Base-by-base conservation (phyloP, 2,888 invertebrate genomes). In the Hypolimnas misippus region DNA sequence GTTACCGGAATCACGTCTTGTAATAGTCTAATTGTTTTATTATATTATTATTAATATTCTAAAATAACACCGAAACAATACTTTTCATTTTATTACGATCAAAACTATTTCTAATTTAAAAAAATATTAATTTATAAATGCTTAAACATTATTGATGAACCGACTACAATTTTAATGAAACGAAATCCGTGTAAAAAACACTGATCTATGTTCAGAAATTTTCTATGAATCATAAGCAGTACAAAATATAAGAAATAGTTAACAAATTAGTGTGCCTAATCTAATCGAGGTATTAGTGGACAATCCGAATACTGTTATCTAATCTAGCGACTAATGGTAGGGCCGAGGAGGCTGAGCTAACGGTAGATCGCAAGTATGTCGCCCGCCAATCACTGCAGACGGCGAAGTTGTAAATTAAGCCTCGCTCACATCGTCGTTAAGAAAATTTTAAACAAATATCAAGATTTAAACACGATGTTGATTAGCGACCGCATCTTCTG, bases 351-450 rank as follows among this genome's bases (percentile, higher is more conserved):
- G 62, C 69, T 66, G 70, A 66, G 65, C 67, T 85, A 85, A 85
- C 86, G 85, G 86, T 76, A 82, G 77, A 71, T 75, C 74, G 79
- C 83, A 85, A 85, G 83, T 85, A 80, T 85, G 84, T 82, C 85
- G 79, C 71, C 79, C 81, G 82, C 84, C 86, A 85, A 83, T 86
- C 86, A 82, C 77, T 67, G 71, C 69, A 70, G 72, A 75, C 76
- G 74, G 72, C 73, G 73, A 67, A 73, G 72, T 72, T 71, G 71
- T 73, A 73, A 76, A 72, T 75, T 73, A 76, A 58, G 66, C 52
- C 57, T 46, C 31, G 63, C 53, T 63, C 57, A 60, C 57, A 66
- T 62, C 49, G 21, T 42, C 29, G 55, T 50, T 61, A 40, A 59
- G 59, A 59, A 54, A 54, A 54, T 60, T 46, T 60, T 40, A 21